These are phyloP conservation scores for Anthopleura xanthogrammica DNA, from an alignment of 92 coral and sea anemone species.

Conservation along the genomic window DNA sequence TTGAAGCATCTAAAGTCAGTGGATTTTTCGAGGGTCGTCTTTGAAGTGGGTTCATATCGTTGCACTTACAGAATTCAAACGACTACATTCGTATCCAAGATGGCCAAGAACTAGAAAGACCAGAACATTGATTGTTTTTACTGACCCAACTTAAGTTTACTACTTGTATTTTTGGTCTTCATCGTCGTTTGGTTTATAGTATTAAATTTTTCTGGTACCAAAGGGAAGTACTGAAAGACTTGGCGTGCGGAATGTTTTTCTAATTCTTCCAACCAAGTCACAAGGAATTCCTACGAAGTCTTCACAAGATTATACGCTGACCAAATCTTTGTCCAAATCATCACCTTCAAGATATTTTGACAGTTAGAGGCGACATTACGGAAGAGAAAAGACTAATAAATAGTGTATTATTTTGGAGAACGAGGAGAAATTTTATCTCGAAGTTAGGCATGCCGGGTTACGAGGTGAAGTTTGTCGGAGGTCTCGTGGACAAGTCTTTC, in stretches of 20 bases:
- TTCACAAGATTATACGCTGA: too few relatives aligned
- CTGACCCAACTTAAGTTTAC: too few relatives aligned
- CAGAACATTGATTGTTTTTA: too few relatives aligned
- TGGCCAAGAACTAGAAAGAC: background rate
- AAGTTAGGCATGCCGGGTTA: conserved; percentile 82
- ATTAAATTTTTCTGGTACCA: too few relatives aligned
- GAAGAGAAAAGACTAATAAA: background rate
- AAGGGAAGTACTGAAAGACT: too few relatives aligned
- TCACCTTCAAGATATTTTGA: background rate
- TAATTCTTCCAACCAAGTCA: too few relatives aligned
- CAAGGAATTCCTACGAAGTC: too few relatives aligned
- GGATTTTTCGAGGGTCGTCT: background rate
- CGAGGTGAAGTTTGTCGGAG: conserved; percentile 69
- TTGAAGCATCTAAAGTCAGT: background rate
- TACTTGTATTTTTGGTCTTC: too few relatives aligned
- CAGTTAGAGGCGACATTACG: background rate
- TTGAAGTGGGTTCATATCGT: background rate
- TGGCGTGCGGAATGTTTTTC: too few relatives aligned
- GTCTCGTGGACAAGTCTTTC: conserved; percentile 86
- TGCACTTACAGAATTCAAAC: background rate
- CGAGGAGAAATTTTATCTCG: background rate
- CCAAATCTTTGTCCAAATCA: too few relatives aligned
- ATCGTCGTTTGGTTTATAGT: too few relatives aligned
- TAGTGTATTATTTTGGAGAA: background rate
- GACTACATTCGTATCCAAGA: background rate